These are phyloP conservation scores for Brachionus rotundiformis DNA, from an alignment of 1,140 invertebrate genomes.

Conservation along the genomic window DNA sequence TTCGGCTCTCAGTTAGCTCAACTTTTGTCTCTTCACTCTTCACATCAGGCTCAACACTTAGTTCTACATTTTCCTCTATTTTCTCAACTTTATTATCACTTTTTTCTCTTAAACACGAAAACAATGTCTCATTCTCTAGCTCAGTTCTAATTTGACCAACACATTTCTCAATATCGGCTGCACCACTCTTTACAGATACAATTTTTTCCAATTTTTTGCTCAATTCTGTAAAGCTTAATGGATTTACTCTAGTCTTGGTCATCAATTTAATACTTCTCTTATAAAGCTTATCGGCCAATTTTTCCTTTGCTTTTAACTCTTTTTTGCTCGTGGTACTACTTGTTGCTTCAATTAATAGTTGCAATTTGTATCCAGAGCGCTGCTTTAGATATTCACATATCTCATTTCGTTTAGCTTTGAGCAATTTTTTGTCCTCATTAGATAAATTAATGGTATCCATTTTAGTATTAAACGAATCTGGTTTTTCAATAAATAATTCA, in stretches of 20 bases:
- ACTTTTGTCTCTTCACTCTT: background rate
- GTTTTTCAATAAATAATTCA: background rate
- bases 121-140: background rate
- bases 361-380: background rate
- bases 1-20: background rate
- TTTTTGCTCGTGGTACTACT: conserved; percentile 24
- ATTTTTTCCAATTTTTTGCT: conserved; percentile 42
- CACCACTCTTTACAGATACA: background rate
- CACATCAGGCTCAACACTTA: background rate
- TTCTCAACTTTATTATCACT: background rate
- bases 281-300: conserved; percentile 25
- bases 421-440: conserved; percentile 24
- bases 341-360: background rate
- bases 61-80: background rate
- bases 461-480: background rate
- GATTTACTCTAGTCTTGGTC: background rate
- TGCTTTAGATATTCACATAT: conserved; percentile 1
- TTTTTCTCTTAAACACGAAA: conserved; percentile 15
- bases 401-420: conserved; percentile 15
- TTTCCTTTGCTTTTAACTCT: conserved; percentile 26
- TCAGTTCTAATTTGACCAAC: conserved; percentile 21
- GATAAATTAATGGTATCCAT: background rate
- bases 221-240: background rate
- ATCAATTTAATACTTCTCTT: conserved; percentile 28
- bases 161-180: conserved; percentile 25